Evolutionary conservation across 2,797 vertebrate species (phyloP).

Genomic region (Antennarius maculatus): DNA sequence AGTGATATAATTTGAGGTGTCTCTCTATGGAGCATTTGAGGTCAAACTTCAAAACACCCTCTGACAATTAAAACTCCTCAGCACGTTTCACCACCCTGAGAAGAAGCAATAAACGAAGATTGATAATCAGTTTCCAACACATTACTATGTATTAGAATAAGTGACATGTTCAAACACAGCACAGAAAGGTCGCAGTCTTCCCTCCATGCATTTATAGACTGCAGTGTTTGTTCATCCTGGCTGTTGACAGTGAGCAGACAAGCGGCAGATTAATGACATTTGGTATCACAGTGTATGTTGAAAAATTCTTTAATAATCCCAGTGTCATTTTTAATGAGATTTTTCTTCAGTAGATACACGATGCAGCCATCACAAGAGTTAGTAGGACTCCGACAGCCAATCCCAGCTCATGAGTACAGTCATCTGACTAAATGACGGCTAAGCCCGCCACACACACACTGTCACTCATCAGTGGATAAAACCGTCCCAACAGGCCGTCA

Average conservation of each 20-base stretch:
- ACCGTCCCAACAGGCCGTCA: conserved; percentile 28
- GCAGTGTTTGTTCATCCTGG: conserved; percentile 29
- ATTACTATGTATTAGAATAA: background rate
- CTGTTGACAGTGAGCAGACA: conserved; percentile 33
- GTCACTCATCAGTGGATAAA: conserved; percentile 45
- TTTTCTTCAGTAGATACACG: conserved; percentile 49
- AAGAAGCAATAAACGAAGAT: background rate
- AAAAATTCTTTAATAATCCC: conserved; percentile 58
- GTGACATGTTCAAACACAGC: background rate
- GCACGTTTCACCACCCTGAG: background rate
- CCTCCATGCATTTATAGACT: background rate
- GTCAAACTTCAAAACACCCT: background rate
- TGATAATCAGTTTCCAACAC: background rate
- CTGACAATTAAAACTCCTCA: background rate
- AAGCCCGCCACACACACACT: conserved; percentile 20
- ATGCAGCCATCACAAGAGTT: conserved; percentile 16
- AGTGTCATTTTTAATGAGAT: conserved; percentile 68
- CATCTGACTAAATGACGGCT: conserved; percentile 39
- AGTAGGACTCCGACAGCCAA: conserved; percentile 42
- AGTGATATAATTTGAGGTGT: too few species aligned
- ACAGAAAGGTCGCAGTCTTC: background rate
- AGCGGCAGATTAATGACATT: conserved; percentile 46
- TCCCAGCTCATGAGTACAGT: conserved; percentile 21
- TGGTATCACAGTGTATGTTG: conserved; percentile 35
- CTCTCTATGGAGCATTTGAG: background rate